These are phyloP conservation scores for Phyllostomus discolor DNA, from an alignment of 2,113 vertebrate genomes.

Conservation along the genomic window DNA sequence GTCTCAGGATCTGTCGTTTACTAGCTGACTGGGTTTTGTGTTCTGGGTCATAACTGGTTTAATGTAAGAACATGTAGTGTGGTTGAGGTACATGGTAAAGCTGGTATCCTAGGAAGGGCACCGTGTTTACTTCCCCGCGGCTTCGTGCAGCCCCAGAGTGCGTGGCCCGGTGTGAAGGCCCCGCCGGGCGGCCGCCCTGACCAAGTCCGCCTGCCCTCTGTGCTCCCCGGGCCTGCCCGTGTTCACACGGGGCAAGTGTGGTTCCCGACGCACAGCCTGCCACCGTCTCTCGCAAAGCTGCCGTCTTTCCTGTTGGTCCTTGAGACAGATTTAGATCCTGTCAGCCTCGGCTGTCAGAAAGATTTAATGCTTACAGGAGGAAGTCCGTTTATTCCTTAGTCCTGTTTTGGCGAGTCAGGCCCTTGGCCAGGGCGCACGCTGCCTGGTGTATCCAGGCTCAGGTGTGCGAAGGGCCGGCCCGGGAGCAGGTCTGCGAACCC, in stretches of 20 bases:
- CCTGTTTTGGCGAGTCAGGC: not conserved
- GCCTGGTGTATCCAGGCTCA: not conserved
- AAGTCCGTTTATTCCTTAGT: not conserved
- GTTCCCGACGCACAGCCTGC: fast-evolving
- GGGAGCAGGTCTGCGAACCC: fast-evolving
- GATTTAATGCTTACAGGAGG: not conserved
- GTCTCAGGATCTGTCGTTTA: not conserved
- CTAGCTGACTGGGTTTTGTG: not conserved
- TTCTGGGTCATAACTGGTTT: not conserved
- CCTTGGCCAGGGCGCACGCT: not conserved
- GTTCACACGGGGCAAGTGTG: fast-evolving
- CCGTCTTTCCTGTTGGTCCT: fast-evolving
- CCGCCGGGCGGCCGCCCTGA: fast-evolving
- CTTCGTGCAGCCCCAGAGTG: fast-evolving
- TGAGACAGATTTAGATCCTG: not conserved
- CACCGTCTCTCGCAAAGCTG: not conserved
- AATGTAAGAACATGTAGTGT: not conserved
- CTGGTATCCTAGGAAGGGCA: not conserved
- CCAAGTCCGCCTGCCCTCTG: fast-evolving
- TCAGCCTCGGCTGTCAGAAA: not conserved
- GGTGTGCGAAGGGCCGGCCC: fast-evolving
- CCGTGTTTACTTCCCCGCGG: not conserved
- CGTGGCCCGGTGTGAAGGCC: not conserved
- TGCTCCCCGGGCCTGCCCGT: not conserved
- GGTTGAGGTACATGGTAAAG: not conserved